A percentile compares a stretch with the other conserved stretches of the same genome.
phyloP scores from a whole-genome alignment of 2,113 vertebrate genomes.

The Condylura cristata region DNA sequence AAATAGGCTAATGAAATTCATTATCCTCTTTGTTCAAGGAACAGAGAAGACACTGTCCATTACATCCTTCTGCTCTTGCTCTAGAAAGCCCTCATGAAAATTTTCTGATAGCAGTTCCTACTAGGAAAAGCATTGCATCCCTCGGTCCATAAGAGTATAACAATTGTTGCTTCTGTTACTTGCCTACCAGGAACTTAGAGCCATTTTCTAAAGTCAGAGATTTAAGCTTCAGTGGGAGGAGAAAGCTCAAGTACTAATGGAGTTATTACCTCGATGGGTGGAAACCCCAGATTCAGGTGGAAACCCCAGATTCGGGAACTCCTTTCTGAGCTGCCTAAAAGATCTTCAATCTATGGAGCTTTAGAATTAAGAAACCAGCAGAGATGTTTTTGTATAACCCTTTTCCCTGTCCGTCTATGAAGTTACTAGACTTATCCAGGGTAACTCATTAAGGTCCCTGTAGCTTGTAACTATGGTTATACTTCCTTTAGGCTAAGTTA shows the following conservation, averaged over 20 bases:
- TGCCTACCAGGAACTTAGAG: not conserved
- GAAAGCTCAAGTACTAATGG: not conserved
- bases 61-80: not conserved
- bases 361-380: not conserved
- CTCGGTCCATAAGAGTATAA: conserved; percentile 16
- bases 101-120: not conserved
- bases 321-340: not conserved
- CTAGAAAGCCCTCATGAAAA: conserved; percentile 43
- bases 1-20: conserved; percentile 1
- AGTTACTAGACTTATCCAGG: not conserved
- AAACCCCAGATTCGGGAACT: not conserved
- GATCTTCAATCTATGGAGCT: not conserved
- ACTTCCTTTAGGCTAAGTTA: not conserved
- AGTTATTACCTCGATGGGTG: not conserved
- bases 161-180: conserved; percentile 6
- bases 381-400: not conserved
- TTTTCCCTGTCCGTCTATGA: conserved; percentile 4
- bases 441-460: not conserved
- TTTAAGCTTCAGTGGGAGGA: not conserved
- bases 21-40: not conserved
- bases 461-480: not conserved
- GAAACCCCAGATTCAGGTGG: not conserved
- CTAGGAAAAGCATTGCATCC: conserved; percentile 17
- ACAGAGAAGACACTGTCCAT: not conserved
- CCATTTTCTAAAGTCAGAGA: conserved; percentile 29